Base-by-base conservation (phyloP, 2,113 vertebrate genomes). In the Sylvilagus bachmani region DNA sequence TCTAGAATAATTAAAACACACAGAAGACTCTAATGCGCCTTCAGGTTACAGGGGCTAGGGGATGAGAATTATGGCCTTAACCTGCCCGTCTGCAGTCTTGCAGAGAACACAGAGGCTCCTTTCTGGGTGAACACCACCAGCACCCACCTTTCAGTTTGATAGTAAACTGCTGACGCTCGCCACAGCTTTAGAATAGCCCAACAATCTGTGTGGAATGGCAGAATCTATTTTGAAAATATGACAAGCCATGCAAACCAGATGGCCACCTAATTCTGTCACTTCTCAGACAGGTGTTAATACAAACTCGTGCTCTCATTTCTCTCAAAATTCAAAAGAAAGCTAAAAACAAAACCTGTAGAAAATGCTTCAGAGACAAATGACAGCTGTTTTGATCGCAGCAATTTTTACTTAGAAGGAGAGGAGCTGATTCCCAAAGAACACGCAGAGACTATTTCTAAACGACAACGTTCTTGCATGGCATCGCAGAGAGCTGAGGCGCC, bases 211-310 rank as follows among this genome's bases (percentile, higher is more conserved):
- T 91, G 53, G 53, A 96, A 89, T 33, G 14, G 55, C 66, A 74
- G 93, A 53, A 81, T 49, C 27, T 82, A 51, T 77, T 96, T 69
- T 77, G 58, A 84, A 97, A 95, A 92, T 70, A 96, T 86, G 73
- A 89, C 79, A 77, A 96, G 95, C 79, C 25, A 96, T 71, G n/a
- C 61, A 92, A 95, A 92, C 71, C 93, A 96, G 95, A 96, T 93
- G 93, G 79, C 49, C 25, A 79, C 95, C 79, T 93, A 93, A 92
- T 93, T 96, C 86, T 89, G 55, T 62, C 83, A 95, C 61, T 97
- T 97, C 78, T 94, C 78, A 95, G 78, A 91, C 75, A 97, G 95
- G 96, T 97, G 89, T 83, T 95, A 93, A 94, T 95, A 70, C 67
- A 97, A 96, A 96, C 91, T 31, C 88, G 74, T 89, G 74, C 95